These are phyloP conservation scores for Gandaritis pyraliata DNA, from an alignment of 2,888 invertebrate species.

Conservation along the genomic window DNA sequence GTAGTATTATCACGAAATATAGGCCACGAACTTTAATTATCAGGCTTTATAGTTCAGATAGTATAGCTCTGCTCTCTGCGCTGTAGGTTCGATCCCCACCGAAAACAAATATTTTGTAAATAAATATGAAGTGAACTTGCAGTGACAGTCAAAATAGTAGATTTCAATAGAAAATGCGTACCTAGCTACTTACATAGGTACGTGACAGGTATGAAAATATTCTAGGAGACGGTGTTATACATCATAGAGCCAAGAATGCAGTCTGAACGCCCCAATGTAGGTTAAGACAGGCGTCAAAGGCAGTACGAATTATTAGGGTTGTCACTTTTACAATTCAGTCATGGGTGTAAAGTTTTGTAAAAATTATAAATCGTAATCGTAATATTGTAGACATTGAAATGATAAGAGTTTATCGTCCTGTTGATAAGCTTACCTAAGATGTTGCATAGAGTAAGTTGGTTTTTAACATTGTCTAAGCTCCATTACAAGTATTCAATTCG, in stretches of 20 bases:
- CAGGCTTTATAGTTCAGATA: too few species aligned
- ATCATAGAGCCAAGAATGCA: slow-evolving; percentile 11
- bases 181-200: background rate
- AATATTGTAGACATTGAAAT: too few species aligned
- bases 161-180: background rate
- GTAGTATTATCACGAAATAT: background rate
- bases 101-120: too few species aligned
- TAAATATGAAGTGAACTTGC: too few species aligned
- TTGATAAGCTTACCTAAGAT: background rate
- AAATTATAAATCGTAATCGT: too few species aligned
- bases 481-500: slow-evolving; percentile 4
- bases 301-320: slow-evolving; percentile 17
- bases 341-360: too few species aligned
- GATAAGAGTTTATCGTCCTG: too few species aligned
- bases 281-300: slow-evolving; percentile 32
- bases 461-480: background rate
- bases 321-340: background rate
- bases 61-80: too few species aligned
- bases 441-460: slow-evolving; percentile 4
- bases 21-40: too few species aligned
- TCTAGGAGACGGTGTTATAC: slow-evolving; percentile 2
- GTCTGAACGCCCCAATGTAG: slow-evolving; percentile 31
- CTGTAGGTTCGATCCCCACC: too few species aligned
- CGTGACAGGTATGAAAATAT: background rate
- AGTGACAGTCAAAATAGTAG: too few species aligned